phyloP scores from a whole-genome alignment of 2,113 vertebrate species.

The Caretta caretta region DNA sequence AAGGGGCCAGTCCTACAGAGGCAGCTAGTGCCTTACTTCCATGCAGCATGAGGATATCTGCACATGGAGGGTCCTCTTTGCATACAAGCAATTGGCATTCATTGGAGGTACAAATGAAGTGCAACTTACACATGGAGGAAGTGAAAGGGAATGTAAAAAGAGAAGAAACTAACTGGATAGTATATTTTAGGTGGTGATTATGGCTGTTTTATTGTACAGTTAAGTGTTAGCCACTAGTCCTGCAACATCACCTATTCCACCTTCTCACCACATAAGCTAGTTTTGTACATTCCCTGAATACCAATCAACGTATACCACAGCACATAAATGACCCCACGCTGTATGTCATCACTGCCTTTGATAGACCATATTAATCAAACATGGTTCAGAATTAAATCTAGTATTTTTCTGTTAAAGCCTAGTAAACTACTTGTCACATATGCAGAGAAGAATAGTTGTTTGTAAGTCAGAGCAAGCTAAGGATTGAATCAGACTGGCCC shows the following conservation, averaged over 20 bases:
- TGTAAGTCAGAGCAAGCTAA: background rate
- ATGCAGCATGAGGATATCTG: background rate
- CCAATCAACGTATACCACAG: background rate
- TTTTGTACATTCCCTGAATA: background rate
- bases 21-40: background rate
- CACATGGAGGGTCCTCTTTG: background rate
- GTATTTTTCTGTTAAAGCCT: background rate
- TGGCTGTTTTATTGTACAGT: background rate
- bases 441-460: background rate
- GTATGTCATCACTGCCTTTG: background rate
- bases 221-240: background rate
- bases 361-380: background rate
- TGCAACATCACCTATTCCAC: background rate
- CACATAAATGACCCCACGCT: background rate
- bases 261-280: background rate
- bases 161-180: background rate
- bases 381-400: background rate
- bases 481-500: background rate
- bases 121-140: background rate
- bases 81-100: background rate
- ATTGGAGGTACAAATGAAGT: background rate
- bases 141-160: background rate
- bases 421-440: background rate
- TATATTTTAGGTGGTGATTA: background rate
- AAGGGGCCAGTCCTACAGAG: background rate